Base-by-base conservation (phyloP, 2,113 vertebrate species). In the Apodemus speciosus region DNA sequence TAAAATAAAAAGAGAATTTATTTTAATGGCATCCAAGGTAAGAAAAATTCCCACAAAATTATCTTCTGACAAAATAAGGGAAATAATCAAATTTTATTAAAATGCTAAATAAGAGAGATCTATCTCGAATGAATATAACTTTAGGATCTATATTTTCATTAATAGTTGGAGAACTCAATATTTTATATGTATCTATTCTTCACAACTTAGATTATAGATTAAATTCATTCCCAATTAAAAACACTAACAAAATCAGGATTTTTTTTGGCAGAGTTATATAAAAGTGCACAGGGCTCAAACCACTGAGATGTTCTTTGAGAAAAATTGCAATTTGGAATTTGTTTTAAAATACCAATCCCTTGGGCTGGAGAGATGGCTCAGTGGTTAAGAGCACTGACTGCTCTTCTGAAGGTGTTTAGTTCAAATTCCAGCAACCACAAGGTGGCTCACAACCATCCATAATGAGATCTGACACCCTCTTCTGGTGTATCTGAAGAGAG, bases 41-140 rank as follows among this genome's bases (percentile, higher is more conserved):
- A 35, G 43, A 85, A 46, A 8, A 35, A 85, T 23, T 23, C 21
- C 58, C 16, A 85, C 40, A 49, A 68, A 85, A 85, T 25, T 51
- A 66, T n/a, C n/a, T 20, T 18, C 18, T 85, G 16, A 49, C 9
- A 68, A 85, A 90, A 69, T 51, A 40, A 79, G 25, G 2, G 25
- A 56, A 68, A 53, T 56, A 43, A 23, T 81, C 11, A 71, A 40
- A 58, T 76, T 32, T 77, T 14, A 77, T 35, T 32, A 43, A 43
- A 90, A 90, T 56, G 49, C n/a, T 53, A 90, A 80, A 90, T 46
- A 80, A 68, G n/a, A 90, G 43, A 80, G 32, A 56, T 14, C 18
- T 40, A 51, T 21, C 69, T 27, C 76, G 43, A 64, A 25, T 8
- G 15, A 79, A 4, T 23, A 56, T 20, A 89, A 35, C 46, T 62